Base-by-base conservation (phyloP, 2,888 invertebrate genomes). In the Drosophila leonis region DNA sequence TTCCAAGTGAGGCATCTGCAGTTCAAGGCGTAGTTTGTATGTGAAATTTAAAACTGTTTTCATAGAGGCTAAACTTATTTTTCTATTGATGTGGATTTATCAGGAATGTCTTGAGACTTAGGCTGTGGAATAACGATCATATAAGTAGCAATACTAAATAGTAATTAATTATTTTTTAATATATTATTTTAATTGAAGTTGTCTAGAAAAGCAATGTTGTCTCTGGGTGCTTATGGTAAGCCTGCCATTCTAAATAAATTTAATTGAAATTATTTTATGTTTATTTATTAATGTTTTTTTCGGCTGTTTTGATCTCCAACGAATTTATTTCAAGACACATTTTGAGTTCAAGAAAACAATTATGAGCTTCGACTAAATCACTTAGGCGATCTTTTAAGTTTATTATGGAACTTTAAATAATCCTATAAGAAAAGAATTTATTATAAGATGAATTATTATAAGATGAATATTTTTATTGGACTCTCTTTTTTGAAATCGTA, bases 11-110 rank as follows among this genome's bases (percentile, higher is more conserved):
- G 42, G 41, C 48, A 52, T 39, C 20, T 62, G 24, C 42, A 29
- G 56, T 59, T 57, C n/a, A 29, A n/a, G 15, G 35, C 31, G 24
- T 7, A 24, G 24, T 33, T 48, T 46, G 63, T 41, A 54, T 13
- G 2, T 7, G 2, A 18, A n/a, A 39, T 46, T 31, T 5, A 18
- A 24, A 7, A 15, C 5, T 51, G 15, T 33, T 18, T 18, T 9
- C 41, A 12, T 20, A 9, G 9, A 8, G 31, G 5, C 39, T 39
- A n/a, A 37, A 15, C 7, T 15, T 15, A 10, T 13, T 13, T 35
- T 13, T 4, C 35, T 42, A 20, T 42, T 48, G 4, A 29, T 29
- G 29, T 27, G 9, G 4, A 31, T 18, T 18, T 4, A n/a, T 29
- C 4, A 10, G 4, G 29, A n/a, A 46, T 46, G 44, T 1, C 15